These are phyloP conservation scores for Dendrocopos noguchii DNA, from an alignment of 2,113 vertebrate species.

Conservation along the genomic window DNA sequence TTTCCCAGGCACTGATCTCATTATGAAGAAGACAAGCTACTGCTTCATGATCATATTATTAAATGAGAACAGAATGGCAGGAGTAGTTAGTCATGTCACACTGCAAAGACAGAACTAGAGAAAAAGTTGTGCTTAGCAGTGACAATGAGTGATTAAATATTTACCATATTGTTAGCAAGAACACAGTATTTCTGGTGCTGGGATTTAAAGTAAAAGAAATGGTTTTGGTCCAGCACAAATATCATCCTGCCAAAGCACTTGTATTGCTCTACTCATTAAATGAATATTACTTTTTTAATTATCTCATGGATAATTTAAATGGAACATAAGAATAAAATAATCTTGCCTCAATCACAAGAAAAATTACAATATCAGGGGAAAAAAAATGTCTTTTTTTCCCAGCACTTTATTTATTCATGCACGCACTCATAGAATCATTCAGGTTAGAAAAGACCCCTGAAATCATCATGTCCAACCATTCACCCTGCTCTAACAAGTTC, in stretches of 20 bases:
- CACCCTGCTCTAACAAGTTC: too few species aligned
- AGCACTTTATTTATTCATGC: neutral
- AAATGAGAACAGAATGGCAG: conserved; percentile 60
- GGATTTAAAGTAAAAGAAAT: neutral
- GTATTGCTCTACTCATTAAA: neutral
- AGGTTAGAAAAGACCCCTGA: too few species aligned
- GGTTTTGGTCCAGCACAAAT: neutral
- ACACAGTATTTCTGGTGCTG: neutral
- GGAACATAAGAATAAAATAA: conserved; percentile 6
- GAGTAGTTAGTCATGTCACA: conserved; percentile 60
- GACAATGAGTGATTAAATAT: conserved; percentile 53
- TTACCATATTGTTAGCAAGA: conserved; percentile 14
- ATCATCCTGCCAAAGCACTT: conserved; percentile 3
- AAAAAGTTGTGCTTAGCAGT: conserved; percentile 13
- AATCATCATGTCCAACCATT: too few species aligned
- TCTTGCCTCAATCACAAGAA: conserved; percentile 12
- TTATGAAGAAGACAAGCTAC: conserved; percentile 51
- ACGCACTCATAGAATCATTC: too few species aligned
- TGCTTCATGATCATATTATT: conserved; percentile 56
- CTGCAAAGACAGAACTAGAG: neutral
- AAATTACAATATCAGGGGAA: neutral
- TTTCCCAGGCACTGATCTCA: conserved; percentile 57
- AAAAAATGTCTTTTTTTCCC: neutral
- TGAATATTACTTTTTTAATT: conserved; percentile 36
- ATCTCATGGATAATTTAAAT: neutral